phyloP scores from a whole-genome alignment of 2,888 invertebrate species.

The Torymus tubicola region DNA sequence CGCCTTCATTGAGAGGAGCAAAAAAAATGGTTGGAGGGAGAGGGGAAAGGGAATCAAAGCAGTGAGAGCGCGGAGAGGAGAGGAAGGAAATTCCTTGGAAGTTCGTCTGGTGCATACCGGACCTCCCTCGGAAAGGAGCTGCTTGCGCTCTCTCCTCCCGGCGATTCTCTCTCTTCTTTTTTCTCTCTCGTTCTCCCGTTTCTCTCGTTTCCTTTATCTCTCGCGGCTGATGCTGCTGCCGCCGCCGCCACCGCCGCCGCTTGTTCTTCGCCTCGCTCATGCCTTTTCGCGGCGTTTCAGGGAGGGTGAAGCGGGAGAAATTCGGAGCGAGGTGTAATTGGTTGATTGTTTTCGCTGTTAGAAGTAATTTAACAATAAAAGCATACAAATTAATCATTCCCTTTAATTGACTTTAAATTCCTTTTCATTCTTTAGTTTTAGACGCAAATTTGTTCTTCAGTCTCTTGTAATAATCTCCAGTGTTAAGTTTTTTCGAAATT shows the following conservation, averaged over 20 bases:
- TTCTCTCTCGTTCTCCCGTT: neutral
- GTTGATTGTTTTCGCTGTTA: neutral
- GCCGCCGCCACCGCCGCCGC: too few species aligned
- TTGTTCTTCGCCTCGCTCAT: too few species aligned
- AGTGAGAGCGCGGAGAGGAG: constrained; percentile 18
- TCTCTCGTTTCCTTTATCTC: neutral
- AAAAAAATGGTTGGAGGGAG: constrained; percentile 23
- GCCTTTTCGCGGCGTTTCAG: too few species aligned
- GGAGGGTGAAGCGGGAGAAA: neutral
- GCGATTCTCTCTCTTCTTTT: constrained; percentile 1
- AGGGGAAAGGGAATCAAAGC: constrained; percentile 16
- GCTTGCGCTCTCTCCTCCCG: constrained; percentile 9
- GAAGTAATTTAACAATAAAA: too few species aligned
- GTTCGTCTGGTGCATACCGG: constrained; percentile 57
- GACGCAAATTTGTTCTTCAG: too few species aligned
- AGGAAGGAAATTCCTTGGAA: constrained; percentile 56
- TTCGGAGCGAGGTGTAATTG: neutral
- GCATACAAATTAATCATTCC: neutral
- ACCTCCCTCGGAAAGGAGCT: constrained; percentile 51
- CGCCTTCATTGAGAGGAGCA: constrained; percentile 41
- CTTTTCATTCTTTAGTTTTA: too few species aligned
- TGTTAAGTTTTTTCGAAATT: too few species aligned
- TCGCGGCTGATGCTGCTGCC: too few species aligned
- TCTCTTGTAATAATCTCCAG: too few species aligned
- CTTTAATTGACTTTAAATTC: neutral